phyloP scores from a whole-genome alignment of 1,140 invertebrate species.

The Brachionus asplanchnoidis region DNA sequence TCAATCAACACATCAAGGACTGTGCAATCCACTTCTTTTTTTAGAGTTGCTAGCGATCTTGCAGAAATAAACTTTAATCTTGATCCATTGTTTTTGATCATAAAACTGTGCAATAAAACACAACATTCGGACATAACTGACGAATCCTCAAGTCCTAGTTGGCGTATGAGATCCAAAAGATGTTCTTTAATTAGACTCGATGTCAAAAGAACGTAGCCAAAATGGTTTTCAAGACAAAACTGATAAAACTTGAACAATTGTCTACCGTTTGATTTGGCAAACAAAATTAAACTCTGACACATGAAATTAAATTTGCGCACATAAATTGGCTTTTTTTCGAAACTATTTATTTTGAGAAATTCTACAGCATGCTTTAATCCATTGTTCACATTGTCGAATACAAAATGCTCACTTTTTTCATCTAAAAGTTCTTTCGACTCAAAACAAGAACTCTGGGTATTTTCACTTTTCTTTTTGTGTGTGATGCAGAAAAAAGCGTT shows the following conservation, averaged over 20 bases:
- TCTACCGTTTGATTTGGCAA: background rate
- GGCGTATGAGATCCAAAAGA: background rate
- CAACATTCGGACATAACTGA: background rate
- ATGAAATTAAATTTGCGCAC: background rate
- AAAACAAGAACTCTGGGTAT: too few species aligned
- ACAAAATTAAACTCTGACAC: background rate
- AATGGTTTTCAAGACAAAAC: background rate
- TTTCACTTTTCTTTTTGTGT: background rate
- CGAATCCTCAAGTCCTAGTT: background rate
- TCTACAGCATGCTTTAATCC: background rate
- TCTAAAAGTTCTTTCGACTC: background rate
- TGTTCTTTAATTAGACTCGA: background rate
- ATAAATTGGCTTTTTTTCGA: background rate
- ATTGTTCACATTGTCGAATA: background rate
- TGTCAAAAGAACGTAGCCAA: background rate
- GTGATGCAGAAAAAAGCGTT: background rate
- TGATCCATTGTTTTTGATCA: background rate
- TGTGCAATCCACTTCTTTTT: background rate
- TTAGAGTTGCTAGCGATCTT: background rate
- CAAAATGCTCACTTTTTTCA: background rate
- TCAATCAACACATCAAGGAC: background rate
- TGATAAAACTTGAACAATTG: background rate
- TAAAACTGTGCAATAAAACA: background rate
- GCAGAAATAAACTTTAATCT: background rate
- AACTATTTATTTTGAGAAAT: background rate